Percentiles rank a stretch among this genome's conserved stretches.
Evolutionary conservation across 2,888 invertebrate genomes (phyloP).

Genomic region (Digitonthophagus gazella): DNA sequence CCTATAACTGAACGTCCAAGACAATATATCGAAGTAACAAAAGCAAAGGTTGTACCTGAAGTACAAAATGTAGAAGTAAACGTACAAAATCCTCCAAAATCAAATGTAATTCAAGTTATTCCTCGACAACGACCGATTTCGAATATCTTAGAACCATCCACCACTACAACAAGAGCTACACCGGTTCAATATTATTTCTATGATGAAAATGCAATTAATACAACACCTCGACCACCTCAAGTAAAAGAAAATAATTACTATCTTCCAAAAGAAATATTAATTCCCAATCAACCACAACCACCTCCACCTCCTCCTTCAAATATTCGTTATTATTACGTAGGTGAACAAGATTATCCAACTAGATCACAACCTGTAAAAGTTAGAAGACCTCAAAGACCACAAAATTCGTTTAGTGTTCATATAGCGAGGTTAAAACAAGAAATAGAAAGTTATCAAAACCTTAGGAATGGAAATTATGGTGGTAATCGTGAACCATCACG

Average conservation of each 20-base stretch:
- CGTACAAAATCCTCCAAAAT: slow-evolving; percentile 14
- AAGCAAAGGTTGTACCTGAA: background rate
- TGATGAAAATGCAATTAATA: slow-evolving; percentile 53
- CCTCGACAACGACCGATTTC: background rate
- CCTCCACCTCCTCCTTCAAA: slow-evolving; percentile 34
- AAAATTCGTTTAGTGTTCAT: slow-evolving; percentile 62
- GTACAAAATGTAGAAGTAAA: slow-evolving; percentile 7
- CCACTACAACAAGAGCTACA: slow-evolving; percentile 34
- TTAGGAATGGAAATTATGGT: slow-evolving; percentile 29
- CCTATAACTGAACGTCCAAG: slow-evolving; percentile 19
- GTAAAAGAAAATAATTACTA: slow-evolving; percentile 12
- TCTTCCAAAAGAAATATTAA: slow-evolving; percentile 18
- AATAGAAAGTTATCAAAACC: slow-evolving; percentile 58
- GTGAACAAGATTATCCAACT: slow-evolving; percentile 36
- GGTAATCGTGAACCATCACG: slow-evolving; percentile 14
- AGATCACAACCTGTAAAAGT: slow-evolving; percentile 39
- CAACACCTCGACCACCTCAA: slow-evolving; percentile 28
- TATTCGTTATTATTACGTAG: slow-evolving; percentile 43
- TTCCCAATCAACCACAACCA: slow-evolving; percentile 29
- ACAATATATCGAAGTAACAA: slow-evolving; percentile 41
- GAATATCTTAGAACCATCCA: slow-evolving; percentile 16
- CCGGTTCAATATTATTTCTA: slow-evolving; percentile 67
- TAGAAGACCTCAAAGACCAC: slow-evolving; percentile 43
- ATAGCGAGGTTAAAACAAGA: slow-evolving; percentile 66
- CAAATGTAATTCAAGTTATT: slow-evolving; percentile 35